Evolutionary conservation across 2,113 vertebrate species (phyloP).

Genomic region (Galbula dea): DNA sequence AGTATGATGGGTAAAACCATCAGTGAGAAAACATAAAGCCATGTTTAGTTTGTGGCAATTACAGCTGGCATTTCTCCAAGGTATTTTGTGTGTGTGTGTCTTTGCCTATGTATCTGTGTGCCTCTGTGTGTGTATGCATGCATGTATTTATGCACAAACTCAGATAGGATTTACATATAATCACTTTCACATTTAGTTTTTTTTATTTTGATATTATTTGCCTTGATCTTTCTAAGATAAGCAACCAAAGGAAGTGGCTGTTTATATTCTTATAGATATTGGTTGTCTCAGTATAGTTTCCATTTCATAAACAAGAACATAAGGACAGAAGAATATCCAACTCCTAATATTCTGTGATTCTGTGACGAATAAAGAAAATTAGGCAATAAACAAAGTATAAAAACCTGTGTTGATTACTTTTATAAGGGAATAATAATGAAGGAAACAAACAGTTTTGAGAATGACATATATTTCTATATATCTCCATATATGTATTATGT

Average conservation of each 20-base stretch:
- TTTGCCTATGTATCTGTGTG: not conserved
- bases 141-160: not conserved
- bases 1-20: constrained; percentile 10
- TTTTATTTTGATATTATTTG: not conserved
- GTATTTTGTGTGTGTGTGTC: not conserved
- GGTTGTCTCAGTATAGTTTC: not conserved
- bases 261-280: not conserved
- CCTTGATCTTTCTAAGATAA: not conserved
- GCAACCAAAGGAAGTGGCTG: not conserved
- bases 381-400: not conserved
- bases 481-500: too few species aligned
- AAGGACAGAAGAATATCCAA: not conserved
- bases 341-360: too few species aligned
- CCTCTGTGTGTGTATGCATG: not conserved
- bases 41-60: constrained; percentile 1
- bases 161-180: not conserved
- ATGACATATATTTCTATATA: too few species aligned
- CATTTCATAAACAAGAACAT: not conserved
- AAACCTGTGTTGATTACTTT: not conserved
- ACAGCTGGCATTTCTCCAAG: not conserved
- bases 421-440: not conserved
- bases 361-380: not conserved
- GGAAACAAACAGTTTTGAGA: not conserved
- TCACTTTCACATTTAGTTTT: not conserved
- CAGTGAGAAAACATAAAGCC: constrained; percentile 39